A percentile compares a stretch with the other conserved stretches of the same genome.
These are phyloP conservation scores for Cacatua alba DNA, from an alignment of 2,113 vertebrate species.

Conservation along the genomic window DNA sequence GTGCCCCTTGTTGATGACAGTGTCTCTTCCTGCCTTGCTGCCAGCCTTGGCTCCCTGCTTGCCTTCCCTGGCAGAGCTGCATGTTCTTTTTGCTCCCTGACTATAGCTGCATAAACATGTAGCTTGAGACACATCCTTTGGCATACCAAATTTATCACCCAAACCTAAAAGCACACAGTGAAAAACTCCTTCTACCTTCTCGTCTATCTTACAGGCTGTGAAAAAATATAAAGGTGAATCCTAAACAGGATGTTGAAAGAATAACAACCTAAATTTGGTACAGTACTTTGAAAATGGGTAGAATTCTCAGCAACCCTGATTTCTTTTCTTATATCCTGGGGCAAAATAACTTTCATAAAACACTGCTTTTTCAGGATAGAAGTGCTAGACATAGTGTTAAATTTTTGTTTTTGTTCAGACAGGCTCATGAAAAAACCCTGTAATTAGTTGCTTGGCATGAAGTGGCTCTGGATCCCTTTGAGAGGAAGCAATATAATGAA, in stretches of 20 bases:
- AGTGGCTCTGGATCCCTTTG: not conserved
- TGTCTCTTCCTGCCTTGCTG: not conserved
- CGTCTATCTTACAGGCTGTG: not conserved
- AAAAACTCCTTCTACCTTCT: not conserved
- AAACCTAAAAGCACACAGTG: not conserved
- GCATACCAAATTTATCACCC: not conserved
- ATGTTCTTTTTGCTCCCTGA: not conserved
- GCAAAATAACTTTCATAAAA: not conserved
- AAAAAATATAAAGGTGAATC: not conserved
- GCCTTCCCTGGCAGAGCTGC: not conserved
- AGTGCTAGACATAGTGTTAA: not conserved
- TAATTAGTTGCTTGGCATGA: slow-evolving; percentile 39
- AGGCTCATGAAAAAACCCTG: not conserved
- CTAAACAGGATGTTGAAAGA: not conserved
- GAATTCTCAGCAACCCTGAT: not conserved
- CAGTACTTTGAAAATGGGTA: not conserved
- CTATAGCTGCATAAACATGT: not conserved
- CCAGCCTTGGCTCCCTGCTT: not conserved
- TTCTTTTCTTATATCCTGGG: not conserved
- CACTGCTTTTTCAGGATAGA: not conserved
- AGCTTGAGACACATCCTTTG: not conserved
- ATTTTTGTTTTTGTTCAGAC: slow-evolving; percentile 25
- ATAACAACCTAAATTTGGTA: not conserved
- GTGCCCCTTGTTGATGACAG: not conserved
- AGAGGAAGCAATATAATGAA: slow-evolving; percentile 56